phyloP scores from a whole-genome alignment of 2,797 vertebrate species.

The Molossus molossus region DNA sequence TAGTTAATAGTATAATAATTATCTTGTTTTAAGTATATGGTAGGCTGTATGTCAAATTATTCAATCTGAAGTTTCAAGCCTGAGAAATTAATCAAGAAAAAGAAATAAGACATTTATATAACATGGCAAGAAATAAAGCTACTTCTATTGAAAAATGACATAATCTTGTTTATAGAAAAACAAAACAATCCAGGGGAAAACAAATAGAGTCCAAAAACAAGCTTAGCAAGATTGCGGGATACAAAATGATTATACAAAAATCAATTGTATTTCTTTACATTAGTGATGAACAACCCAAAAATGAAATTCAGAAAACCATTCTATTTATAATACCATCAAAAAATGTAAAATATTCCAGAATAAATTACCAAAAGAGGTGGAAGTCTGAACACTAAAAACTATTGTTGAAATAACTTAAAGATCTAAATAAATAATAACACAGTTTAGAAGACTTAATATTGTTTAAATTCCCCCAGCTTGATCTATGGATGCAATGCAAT shows the following conservation, averaged over 20 bases:
- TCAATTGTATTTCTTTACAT: too few relatives aligned
- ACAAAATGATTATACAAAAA: too few relatives aligned
- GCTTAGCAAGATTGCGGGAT: background rate
- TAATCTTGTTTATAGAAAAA: background rate
- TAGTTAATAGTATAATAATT: background rate
- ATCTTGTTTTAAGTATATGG: background rate
- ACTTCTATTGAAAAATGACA: background rate
- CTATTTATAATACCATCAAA: background rate
- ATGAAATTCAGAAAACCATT: background rate
- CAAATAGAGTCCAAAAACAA: background rate
- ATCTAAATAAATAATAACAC: constrained; percentile 8
- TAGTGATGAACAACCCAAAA: background rate
- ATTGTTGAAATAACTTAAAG: background rate
- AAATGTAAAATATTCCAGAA: background rate
- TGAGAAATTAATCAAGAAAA: background rate
- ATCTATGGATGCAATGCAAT: background rate
- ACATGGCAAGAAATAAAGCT: background rate
- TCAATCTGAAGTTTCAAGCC: background rate
- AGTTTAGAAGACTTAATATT: background rate
- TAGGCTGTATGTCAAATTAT: background rate
- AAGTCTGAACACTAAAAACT: background rate
- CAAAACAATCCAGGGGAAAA: background rate
- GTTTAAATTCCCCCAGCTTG: background rate
- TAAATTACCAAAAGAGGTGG: background rate
- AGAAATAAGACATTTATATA: background rate